Base-by-base conservation (phyloP, 1,140 invertebrate genomes). In the Helicoverpa zea region DNA sequence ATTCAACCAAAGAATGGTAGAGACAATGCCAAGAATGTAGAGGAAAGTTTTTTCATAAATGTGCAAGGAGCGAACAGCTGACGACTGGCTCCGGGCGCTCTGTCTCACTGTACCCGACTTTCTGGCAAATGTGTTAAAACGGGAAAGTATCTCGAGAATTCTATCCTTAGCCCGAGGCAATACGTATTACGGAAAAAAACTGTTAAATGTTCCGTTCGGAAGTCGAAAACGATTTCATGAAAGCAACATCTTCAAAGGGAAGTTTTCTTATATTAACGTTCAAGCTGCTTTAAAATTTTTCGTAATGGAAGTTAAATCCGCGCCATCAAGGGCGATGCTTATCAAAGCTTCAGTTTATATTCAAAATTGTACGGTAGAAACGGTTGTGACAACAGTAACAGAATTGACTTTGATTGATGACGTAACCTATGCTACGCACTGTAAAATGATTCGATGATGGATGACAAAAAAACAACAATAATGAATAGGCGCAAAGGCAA, bases 21-120 rank as follows among this genome's bases (percentile, higher is more conserved):
- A 89, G 89, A 91, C 89, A 90, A 91, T 90, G 91, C 86, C 87
- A 91, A 91, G 89, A 89, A 91, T 90, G 88, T 92, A 91, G 91
- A 89, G 85, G 88, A 91, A 93, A 94, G 89, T 94, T 94, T 94
- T 92, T 94, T 94, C 92, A 94, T 94, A 94, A 93, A 93, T 90
- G 92, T 89, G 89, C 89, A 90, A 86, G 87, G 79, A 82, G 87
- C 80, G 85, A 89, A 89, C 92, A 93, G 90, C 90, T 93, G 92
- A 90, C 93, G 88, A 88, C 87, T 86, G 85, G 88, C 91, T 87
- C 84, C 80, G 80, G 90, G 89, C 89, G 73, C 56, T 66, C 75
- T 74, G 76, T 83, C 84, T 78, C 79, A 77, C 75, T 80, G 68
- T 66, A 64, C 79, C 29, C 76, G 91, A 89, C 89, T 93, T 89